These are phyloP conservation scores for Myopa tessellatipennis DNA, from an alignment of 2,888 invertebrate species.

Conservation along the genomic window DNA sequence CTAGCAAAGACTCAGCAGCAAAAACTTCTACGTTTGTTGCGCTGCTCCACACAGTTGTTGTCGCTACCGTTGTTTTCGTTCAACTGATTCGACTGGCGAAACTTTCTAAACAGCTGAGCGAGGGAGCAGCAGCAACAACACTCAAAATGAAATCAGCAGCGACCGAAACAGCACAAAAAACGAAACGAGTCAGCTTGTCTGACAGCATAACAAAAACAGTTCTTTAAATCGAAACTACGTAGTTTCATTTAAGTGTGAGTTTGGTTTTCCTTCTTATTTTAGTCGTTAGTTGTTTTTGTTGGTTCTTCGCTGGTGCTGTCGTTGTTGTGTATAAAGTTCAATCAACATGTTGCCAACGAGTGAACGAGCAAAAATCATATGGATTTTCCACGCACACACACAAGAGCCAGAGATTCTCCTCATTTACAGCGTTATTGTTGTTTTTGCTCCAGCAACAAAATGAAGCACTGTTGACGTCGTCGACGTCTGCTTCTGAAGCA, in stretches of 20 bases:
- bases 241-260: constrained; percentile 26
- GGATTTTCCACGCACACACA: constrained; percentile 41
- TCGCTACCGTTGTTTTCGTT: constrained; percentile 43
- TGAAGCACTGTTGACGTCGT: constrained; percentile 19
- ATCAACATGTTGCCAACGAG: constrained; percentile 49
- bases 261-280: constrained; percentile 10
- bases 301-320: background rate
- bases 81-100: constrained; percentile 45
- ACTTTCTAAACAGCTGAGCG: constrained; percentile 55
- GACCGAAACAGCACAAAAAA: constrained; percentile 19
- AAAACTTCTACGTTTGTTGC: constrained; percentile 5
- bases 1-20: constrained; percentile 20
- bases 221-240: constrained; percentile 34
- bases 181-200: background rate
- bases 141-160: constrained; percentile 9
- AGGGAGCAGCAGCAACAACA: constrained; percentile 34
- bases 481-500: background rate
- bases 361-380: constrained; percentile 44
- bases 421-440: background rate
- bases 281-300: constrained; percentile 6
- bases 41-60: constrained; percentile 38
- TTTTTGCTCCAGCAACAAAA: constrained; percentile 42
- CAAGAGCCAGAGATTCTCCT: background rate
- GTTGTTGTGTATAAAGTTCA: constrained; percentile 25
- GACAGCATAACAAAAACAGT: background rate